Evolutionary conservation across 1,140 invertebrate species (phyloP), one percentile per base, ranked within the genome.

Genomic region (Zaprionus davidi): DNA sequence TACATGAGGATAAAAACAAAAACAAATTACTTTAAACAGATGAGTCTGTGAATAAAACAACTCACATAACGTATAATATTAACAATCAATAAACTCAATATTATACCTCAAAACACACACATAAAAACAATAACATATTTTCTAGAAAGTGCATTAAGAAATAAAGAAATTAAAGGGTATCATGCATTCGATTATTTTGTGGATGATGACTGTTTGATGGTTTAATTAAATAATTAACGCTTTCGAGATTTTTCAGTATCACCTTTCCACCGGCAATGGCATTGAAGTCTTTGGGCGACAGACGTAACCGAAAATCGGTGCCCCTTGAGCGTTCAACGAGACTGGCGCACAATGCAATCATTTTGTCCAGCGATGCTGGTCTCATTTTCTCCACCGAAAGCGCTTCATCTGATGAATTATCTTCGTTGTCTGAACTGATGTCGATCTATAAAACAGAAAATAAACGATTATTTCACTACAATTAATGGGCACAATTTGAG

Each of bases 361-460:
- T 99, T 93, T 99, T 99, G 92, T 98, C 98, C n/a, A 99, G 93
- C 0, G 98, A 98, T 2, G 97, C 96, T 0, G 97, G 97, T 78
- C 97, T 95, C 65, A 97, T 95, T 91, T 98, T 98, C 74, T 95
- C 94, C 3, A 93, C 82, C 5, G 92, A 93, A 5, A 93, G 76
- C n/a, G 92, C 93, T 74, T 94, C 94, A 66, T 94, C 94, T 0
- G 92, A 93, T 0, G 94, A 94, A 13, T 94, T 94, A 71, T 97
- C 97, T 76, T 98, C 97, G 78, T 97, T 96, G 76, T 97, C 96
- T 70, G 95, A 95, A 15, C 95, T 94, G 65, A 95, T 93, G 64
- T 95, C 95, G 81, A 96, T 95, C 92, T 93, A 66, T 1, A 68
- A 26, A 24, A 38, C n/a, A n/a, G 36, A 24, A 44, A 53, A 20